phyloP scores from a whole-genome alignment of 2,113 vertebrate species.

The Pseudopodoces humilis region DNA sequence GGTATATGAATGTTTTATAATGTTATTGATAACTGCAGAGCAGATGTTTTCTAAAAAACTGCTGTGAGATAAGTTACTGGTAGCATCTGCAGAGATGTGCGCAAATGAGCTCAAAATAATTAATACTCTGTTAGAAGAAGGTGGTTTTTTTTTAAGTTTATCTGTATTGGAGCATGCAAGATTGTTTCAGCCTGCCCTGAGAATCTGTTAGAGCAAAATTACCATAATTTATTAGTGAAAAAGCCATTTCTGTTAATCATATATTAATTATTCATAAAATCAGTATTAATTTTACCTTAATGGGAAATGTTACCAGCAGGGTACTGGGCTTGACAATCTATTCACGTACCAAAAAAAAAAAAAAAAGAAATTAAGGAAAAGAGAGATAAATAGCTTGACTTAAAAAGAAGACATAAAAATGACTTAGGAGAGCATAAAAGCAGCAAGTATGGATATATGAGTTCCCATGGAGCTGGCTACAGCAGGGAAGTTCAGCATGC shows the following conservation, averaged over 20 bases:
- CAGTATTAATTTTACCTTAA: conserved; percentile 65
- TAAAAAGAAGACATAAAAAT: conserved; percentile 61
- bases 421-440: conserved; percentile 55
- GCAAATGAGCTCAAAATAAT: conserved; percentile 40
- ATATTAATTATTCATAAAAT: conserved; percentile 72
- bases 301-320: conserved; percentile 46
- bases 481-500: not conserved
- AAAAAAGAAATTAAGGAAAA: not conserved
- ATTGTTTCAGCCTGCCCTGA: not conserved
- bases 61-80: conserved; percentile 32
- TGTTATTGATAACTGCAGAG: conserved; percentile 34
- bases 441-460: not conserved
- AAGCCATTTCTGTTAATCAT: conserved; percentile 65
- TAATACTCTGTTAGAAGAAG: conserved; percentile 30
- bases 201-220: conserved; percentile 14
- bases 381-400: not conserved
- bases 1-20: conserved; percentile 51
- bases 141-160: not conserved
- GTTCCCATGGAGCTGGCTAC: not conserved
- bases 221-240: conserved; percentile 52
- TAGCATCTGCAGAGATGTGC: not conserved
- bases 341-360: not conserved
- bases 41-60: conserved; percentile 10
- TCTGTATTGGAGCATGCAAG: not conserved
- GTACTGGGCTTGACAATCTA: not conserved